Evolutionary conservation across 2,113 vertebrate species (phyloP), one percentile per base, ranked within the genome.

Genomic region (Phrynosoma platyrhinos): DNA sequence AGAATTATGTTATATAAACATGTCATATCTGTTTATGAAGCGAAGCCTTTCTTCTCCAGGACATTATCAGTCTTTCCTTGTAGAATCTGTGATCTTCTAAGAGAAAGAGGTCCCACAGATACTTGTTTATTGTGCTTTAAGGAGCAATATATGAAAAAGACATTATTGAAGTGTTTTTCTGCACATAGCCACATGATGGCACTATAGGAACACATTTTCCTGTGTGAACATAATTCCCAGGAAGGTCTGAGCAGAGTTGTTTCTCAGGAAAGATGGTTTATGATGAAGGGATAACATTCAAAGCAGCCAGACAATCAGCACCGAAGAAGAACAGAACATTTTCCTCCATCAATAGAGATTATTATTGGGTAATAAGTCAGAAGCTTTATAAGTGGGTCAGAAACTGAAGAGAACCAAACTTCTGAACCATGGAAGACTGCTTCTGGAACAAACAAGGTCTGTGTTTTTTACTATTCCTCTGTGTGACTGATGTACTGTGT

Each of bases 401-500:
- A 87, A 81, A 7, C 8, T 12, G 53, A 82, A 10, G 13, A 71
- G 68, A 32, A 16, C 1, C 47, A 47, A 4, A 47, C 5, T 47
- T 23, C 64, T 71, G 36, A 62, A 64, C 30, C 53, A 87, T 87
- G 78, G 69, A 82, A 18, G 36, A 62, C 9, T 47, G 27, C 53
- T 64, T 64, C 40, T 75, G 69, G 55, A 87, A 32, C 10, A 75
- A 3, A 1, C 79, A 87, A 82, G 86, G 79, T 87, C 79, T 82
- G 86, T 87, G 74, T 42, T 20, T 87, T 16, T 25, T 87, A 18
- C 20, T 82, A 9, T 64, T 64, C 13, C 40, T 87, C 27, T 87
- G 14, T 75, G 27, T 75, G 14, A 64, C 79, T 81, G 52, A 25
- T 75, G 79, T 81, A 30, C 3, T 71, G n/a, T 87, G 77, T 80